Percentiles rank a stretch among this genome's conserved stretches.
Conservation (phyloP, 2,888 invertebrate species). For the Hydropsyche betteni region DNA sequence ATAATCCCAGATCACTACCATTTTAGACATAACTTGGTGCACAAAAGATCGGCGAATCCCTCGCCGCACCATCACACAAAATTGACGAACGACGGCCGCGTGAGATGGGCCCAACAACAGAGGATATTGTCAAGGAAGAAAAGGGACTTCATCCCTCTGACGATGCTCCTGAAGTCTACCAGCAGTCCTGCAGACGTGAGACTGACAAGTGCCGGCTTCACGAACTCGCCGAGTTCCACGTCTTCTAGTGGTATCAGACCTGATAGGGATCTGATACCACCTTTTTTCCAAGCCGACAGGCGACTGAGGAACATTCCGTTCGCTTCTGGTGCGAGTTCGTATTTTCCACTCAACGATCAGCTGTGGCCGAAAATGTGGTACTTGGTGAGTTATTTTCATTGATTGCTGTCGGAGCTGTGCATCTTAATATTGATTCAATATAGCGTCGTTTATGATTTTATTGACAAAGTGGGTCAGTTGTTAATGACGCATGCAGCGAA, state of each 20-base stretch:
- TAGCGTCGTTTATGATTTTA: too few relatives aligned
- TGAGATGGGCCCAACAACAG: constrained; percentile 87
- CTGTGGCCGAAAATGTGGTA: constrained; percentile 98
- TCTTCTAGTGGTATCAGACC: constrained; percentile 55
- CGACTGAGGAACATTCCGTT: constrained; percentile 55
- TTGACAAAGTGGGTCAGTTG: too few relatives aligned
- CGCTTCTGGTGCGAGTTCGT: constrained; percentile 58
- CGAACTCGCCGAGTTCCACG: constrained; percentile 42
- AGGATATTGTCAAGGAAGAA: constrained; percentile 80
- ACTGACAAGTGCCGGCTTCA: constrained; percentile 35
- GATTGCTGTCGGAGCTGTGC: too few relatives aligned
- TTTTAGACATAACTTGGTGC: constrained; percentile 81
- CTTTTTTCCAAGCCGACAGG: constrained; percentile 51
- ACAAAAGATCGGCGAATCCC: constrained; percentile 78
- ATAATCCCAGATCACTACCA: constrained; percentile 89
- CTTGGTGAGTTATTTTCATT: constrained; percentile 75
- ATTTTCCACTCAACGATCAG: constrained; percentile 79
- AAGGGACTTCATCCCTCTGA: constrained; percentile 74
- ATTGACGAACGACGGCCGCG: constrained; percentile 78
- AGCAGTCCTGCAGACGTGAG: constrained; percentile 44
- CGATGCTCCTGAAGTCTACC: constrained; percentile 54
- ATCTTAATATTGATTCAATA: too few relatives aligned
- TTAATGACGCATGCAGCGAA: too few relatives aligned
- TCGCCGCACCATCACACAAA: constrained; percentile 76
- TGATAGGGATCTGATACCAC: constrained; percentile 59